Evolutionary conservation across 2,113 vertebrate genomes (phyloP), one percentile per base, ranked within the genome.

Genomic region (Plectropomus leopardus): DNA sequence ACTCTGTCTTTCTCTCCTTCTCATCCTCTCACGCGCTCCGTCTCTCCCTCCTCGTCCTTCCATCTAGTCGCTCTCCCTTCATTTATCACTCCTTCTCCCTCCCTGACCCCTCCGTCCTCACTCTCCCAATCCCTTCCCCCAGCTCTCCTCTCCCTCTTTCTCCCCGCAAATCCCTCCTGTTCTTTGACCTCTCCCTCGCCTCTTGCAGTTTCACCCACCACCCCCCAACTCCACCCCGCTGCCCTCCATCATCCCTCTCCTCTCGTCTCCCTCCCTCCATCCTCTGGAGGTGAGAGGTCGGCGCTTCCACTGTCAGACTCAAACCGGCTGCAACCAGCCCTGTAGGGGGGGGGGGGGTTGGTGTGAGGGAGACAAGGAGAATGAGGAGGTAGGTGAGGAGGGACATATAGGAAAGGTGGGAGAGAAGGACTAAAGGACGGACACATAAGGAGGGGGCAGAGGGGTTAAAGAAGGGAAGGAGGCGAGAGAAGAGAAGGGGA

Each of bases 251-350:
- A 87, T 87, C 85, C 79, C 82, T 84, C 85, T 72, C 68, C 80
- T 74, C 79, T 61, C 58, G 63, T 76, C 64, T 72, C 72, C 51
- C 82, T 79, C 66, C 21, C 80, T 64, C 90, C 78, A 80, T 90
- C 84, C 82, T 85, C 82, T 14, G 32, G 89, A 92, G 93, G 94
- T 94, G 90, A 95, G 90, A 94, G 93, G 94, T 94, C 91, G 86
- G 84, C 82, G 86, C 89, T 90, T 89, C 82, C 53, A 79, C 92
- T 87, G 89, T 90, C 89, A 89, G 90, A 91, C 85, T 90, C 86
- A 92, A 94, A 93, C 89, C 85, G 87, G 91, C 91, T 93, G 80
- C 88, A 94, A 90, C 92, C 89, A 88, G 92, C 85, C 79, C 76
- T 45, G 64, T 47, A 30, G 72, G 57, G 55, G 4, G 58, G 32